Evolutionary conservation across 2,888 invertebrate genomes (phyloP).

Genomic region (Diachrysia chrysitis): DNA sequence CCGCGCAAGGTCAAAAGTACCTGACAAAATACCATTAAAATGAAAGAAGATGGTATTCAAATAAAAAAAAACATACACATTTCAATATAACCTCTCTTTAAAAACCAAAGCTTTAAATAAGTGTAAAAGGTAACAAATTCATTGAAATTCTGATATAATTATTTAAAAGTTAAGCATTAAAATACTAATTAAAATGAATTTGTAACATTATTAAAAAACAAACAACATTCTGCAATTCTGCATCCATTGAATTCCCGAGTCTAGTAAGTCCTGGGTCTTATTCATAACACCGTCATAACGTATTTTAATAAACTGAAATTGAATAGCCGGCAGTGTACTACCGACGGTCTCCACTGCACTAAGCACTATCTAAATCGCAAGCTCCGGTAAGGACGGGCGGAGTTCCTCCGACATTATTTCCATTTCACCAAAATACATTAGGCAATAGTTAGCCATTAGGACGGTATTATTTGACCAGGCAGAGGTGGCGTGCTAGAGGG

Average conservation of each 20-base stretch:
- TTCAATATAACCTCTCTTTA: too few relatives aligned
- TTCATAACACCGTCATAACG: slow-evolving; percentile 63
- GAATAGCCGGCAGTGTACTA: slow-evolving; percentile 71
- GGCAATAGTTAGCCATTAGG: slow-evolving; percentile 86
- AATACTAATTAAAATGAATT: too few relatives aligned
- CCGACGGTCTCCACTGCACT: slow-evolving; percentile 70
- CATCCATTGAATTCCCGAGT: slow-evolving; percentile 40
- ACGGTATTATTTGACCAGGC: slow-evolving; percentile 86
- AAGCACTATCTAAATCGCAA: slow-evolving; percentile 81
- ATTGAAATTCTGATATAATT: too few relatives aligned
- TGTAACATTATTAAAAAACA: slow-evolving; percentile 7
- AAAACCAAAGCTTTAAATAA: too few relatives aligned
- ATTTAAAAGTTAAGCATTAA: neutral
- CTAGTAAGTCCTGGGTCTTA: slow-evolving; percentile 47
- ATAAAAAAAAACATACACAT: neutral
- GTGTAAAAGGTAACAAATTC: too few relatives aligned
- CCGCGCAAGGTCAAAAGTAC: neutral
- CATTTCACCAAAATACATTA: slow-evolving; percentile 86
- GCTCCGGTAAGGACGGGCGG: slow-evolving; percentile 72
- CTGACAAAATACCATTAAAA: neutral
- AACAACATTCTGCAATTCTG: slow-evolving; percentile 6
- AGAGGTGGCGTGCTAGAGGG: slow-evolving; percentile 84
- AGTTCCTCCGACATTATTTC: slow-evolving; percentile 76
- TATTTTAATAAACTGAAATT: slow-evolving; percentile 80
- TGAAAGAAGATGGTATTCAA: too few relatives aligned